Conservation (phyloP, 1,140 invertebrate genomes). For the Drosophila ironensis region DNA sequence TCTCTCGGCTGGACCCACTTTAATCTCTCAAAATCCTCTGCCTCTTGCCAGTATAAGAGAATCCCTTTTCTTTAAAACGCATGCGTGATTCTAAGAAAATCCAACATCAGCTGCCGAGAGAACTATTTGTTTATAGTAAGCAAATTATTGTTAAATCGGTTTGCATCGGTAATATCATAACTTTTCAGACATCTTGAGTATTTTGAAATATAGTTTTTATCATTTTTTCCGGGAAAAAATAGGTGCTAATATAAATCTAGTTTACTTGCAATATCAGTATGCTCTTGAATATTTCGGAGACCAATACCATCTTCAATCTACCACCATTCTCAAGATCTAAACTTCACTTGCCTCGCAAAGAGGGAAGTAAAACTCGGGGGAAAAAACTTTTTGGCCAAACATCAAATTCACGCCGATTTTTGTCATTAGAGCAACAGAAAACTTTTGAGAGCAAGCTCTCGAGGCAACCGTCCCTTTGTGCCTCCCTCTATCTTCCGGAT, state of each 20-base stretch:
- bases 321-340: slow-evolving; percentile 35
- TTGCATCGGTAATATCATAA: too few relatives aligned
- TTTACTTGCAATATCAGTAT: too few relatives aligned
- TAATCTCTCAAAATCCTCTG: slow-evolving; percentile 13
- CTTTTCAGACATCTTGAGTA: too few relatives aligned
- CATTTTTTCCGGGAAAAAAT: too few relatives aligned
- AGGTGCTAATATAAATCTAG: too few relatives aligned
- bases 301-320: slow-evolving; percentile 23
- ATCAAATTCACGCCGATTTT: slow-evolving; percentile 77
- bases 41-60: slow-evolving; percentile 43
- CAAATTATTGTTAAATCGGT: slow-evolving; percentile 51
- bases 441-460: slow-evolving; percentile 48
- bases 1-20: not conserved
- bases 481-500: not conserved
- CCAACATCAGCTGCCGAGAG: not conserved
- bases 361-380: slow-evolving; percentile 17
- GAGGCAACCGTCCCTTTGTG: slow-evolving; percentile 19
- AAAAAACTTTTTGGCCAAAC: slow-evolving; percentile 51
- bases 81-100: slow-evolving; percentile 16
- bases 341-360: slow-evolving; percentile 20
- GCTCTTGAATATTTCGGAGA: not conserved
- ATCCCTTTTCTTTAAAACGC: slow-evolving; percentile 16
- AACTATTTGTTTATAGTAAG: slow-evolving; percentile 48
- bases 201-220: too few relatives aligned
- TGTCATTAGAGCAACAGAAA: slow-evolving; percentile 70